These are phyloP conservation scores for Heliconius melpomene DNA, from an alignment of 1,140 invertebrate genomes.

Conservation along the genomic window DNA sequence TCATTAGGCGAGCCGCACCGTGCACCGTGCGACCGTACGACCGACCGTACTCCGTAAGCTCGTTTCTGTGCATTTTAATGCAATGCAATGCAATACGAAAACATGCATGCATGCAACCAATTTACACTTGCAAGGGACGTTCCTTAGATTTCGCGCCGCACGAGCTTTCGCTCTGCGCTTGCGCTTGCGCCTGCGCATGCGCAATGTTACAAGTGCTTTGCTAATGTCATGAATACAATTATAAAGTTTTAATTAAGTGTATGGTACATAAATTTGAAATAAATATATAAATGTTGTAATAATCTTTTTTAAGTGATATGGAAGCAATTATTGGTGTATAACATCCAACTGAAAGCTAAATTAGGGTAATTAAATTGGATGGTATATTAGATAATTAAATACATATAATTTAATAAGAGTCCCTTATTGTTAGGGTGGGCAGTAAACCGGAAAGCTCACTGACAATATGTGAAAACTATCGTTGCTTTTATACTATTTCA, in stretches of 20 bases:
- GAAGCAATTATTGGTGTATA: not conserved
- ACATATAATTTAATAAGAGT: slow-evolving; percentile 1
- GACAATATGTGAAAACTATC: not conserved
- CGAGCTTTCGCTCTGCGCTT: slow-evolving; percentile 37
- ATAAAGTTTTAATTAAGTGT: not conserved
- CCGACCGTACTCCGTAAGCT: slow-evolving; percentile 63
- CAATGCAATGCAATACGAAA: slow-evolving; percentile 59
- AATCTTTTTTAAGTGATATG: not conserved
- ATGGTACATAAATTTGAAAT: not conserved
- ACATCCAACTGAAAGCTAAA: not conserved
- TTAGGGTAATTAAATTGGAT: not conserved
- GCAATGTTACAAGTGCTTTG: not conserved
- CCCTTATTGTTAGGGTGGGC: not conserved
- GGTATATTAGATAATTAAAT: slow-evolving; percentile 6
- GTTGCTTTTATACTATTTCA: not conserved
- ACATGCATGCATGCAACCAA: slow-evolving; percentile 56
- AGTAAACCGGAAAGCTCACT: slow-evolving; percentile 8
- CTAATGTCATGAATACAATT: not conserved
- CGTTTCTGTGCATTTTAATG: slow-evolving; percentile 62
- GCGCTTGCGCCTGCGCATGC: slow-evolving; percentile 28
- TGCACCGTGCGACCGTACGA: slow-evolving; percentile 38
- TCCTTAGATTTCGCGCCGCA: slow-evolving; percentile 27
- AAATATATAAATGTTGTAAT: not conserved
- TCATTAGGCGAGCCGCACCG: slow-evolving; percentile 79
- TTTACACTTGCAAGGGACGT: slow-evolving; percentile 52